Base-by-base conservation (phyloP, 2,888 invertebrate genomes). In the Pachydiplax longipennis region DNA sequence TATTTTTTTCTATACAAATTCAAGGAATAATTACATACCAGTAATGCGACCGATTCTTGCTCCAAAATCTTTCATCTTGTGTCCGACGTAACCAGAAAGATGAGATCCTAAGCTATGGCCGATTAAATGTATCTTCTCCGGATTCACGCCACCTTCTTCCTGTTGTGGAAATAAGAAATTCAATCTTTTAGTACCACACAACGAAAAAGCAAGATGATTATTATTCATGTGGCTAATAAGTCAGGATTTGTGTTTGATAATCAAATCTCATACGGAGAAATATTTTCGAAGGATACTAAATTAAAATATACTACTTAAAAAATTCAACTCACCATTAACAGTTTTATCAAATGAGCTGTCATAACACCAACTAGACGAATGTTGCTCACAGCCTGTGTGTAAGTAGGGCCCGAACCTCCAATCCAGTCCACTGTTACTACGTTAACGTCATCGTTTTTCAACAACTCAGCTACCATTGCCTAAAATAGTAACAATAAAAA, bases 331-430 rank as follows among this genome's bases (percentile, higher is more conserved):
- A 94, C 94, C 93, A 93, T 92, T 73, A 95, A 92, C 87, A 93
- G 92, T 80, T 93, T 93, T 5, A 95, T 92, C 37, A 98, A 94
- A 93, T 97, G 96, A 0, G 97, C 98, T 0, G 97, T 96, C 94
- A 98, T 97, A 0, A 96, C 96, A 0, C 98, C 98, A 1, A 98
- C 96, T 22, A 99, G 95, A 90, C 98, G 95, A 35, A 97, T 98
- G 93, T 99, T 99, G 0, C 98, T 98, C 2, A 98, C 98, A 0
- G 99, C 98, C 94, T 98, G 98, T 0, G 97, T 97, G 93, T 99
- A 99, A 0, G 98, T 98, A 0, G 98, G 98, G 91, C 96, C 96
- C 0, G 98, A 97, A 0, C 98, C 98, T 8, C 96, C 96, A 91
- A 97, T 96, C 98, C 98, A 98, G 93, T 98, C 98, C 2, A 98